Evolutionary conservation across 35 echinoderm and acorn worm genomes (phyloP).

Genomic region (Amphiura filiformis): DNA sequence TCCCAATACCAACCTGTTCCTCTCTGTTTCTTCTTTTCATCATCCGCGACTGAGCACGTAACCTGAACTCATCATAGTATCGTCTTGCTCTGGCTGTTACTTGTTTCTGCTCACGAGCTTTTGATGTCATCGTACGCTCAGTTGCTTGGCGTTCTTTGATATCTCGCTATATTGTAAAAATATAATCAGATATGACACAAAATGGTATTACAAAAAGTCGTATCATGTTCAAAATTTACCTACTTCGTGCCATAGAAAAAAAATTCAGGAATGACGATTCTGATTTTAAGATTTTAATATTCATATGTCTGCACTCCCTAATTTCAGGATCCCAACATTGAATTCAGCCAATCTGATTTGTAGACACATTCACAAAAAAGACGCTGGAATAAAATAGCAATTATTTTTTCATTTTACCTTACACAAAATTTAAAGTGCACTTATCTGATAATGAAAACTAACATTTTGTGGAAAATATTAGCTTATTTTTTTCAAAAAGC

Average conservation of each 20-base stretch:
- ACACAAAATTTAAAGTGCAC: too few species aligned
- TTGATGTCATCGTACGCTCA: slow-evolving; percentile 34
- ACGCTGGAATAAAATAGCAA: too few species aligned
- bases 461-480: too few species aligned
- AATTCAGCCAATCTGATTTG: too few species aligned
- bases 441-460: too few species aligned
- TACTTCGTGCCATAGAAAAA: not conserved
- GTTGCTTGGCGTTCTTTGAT: slow-evolving; percentile 64
- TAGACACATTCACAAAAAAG: too few species aligned
- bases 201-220: not conserved
- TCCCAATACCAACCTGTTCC: slow-evolving; percentile 71
- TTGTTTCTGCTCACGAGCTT: slow-evolving; percentile 67
- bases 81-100: slow-evolving; percentile 84
- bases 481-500: too few species aligned
- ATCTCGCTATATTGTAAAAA: slow-evolving; percentile 49
- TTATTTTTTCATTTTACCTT: too few species aligned
- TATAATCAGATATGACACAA: not conserved
- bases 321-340: too few species aligned
- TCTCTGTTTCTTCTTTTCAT: slow-evolving; percentile 77
- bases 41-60: slow-evolving; percentile 64
- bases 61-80: slow-evolving; percentile 82
- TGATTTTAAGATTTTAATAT: too few species aligned
- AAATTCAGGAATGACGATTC: too few species aligned
- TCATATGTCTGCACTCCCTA: too few species aligned
- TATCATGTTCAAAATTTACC: not conserved